Conservation (phyloP, 2,888 invertebrate species). For the Tinea trinotella region DNA sequence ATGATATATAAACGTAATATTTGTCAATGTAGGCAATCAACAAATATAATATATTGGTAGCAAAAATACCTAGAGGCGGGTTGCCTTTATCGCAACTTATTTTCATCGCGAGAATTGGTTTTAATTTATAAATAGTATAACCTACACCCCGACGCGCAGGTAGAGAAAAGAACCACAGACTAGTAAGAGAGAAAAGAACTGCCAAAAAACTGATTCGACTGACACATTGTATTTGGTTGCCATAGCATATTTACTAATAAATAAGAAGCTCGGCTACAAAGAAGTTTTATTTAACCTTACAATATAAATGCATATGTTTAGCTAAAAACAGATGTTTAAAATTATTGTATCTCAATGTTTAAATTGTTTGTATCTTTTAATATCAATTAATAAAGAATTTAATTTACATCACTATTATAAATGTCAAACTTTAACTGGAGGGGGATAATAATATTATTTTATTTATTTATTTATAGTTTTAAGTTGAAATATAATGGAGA, state of each 20-base stretch:
- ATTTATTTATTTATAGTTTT: background rate
- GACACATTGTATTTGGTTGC: too few relatives aligned
- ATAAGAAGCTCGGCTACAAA: too few relatives aligned
- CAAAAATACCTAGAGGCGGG: constrained; percentile 62
- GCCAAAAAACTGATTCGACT: background rate
- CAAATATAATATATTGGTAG: background rate
- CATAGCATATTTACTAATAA: too few relatives aligned
- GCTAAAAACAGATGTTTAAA: too few relatives aligned
- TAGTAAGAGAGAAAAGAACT: background rate
- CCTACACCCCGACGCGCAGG: background rate
- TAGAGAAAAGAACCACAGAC: background rate
- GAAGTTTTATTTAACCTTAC: too few relatives aligned
- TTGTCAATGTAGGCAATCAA: background rate
- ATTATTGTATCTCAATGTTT: too few relatives aligned
- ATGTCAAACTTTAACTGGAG: too few relatives aligned
- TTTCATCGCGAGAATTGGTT: constrained; percentile 37
- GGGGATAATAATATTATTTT: too few relatives aligned
- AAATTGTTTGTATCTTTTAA: too few relatives aligned
- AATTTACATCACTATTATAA: too few relatives aligned
- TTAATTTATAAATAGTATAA: constrained; percentile 6
- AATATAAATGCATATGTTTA: too few relatives aligned
- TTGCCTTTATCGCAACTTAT: constrained; percentile 57
- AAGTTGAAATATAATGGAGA: background rate
- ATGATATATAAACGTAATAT: background rate
- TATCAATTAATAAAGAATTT: too few relatives aligned